phyloP scores from a whole-genome alignment of 2,888 invertebrate species.

The Patella caerulea region DNA sequence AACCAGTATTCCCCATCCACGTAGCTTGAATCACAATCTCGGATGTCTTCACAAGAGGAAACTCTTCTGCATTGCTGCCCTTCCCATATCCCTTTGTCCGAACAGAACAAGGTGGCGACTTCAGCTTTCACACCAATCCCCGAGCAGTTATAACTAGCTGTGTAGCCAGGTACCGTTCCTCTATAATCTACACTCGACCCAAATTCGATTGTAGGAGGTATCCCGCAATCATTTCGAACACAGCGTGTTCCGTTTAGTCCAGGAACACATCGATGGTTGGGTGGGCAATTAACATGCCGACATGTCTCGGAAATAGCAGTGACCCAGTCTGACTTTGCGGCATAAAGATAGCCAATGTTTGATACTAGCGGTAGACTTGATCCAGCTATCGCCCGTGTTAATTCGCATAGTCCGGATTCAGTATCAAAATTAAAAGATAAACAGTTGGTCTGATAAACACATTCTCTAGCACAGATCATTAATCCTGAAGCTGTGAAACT shows the following conservation, averaged over 20 bases:
- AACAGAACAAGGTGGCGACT: background rate
- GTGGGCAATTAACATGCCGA: background rate
- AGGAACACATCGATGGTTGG: background rate
- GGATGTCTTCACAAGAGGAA: background rate
- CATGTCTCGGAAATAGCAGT: background rate
- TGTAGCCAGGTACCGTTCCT: background rate
- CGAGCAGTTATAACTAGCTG: background rate
- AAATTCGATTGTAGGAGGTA: background rate
- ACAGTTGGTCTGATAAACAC: constrained; percentile 8
- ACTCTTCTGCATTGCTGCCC: background rate
- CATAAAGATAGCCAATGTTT: background rate
- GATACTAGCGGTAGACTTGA: background rate
- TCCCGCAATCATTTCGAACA: background rate
- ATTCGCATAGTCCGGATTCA: background rate
- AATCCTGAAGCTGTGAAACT: background rate
- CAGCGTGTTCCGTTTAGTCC: background rate
- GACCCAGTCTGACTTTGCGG: background rate
- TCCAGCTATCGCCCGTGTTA: background rate
- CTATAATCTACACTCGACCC: background rate
- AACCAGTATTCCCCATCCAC: constrained; percentile 4
- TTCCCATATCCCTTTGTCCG: background rate
- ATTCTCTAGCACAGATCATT: constrained; percentile 4
- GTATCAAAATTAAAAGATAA: constrained; percentile 3
- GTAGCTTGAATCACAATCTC: background rate
- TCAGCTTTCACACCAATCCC: background rate